Conservation (phyloP, 2,113 vertebrate species). For the Psilopsiagon aurifrons region DNA sequence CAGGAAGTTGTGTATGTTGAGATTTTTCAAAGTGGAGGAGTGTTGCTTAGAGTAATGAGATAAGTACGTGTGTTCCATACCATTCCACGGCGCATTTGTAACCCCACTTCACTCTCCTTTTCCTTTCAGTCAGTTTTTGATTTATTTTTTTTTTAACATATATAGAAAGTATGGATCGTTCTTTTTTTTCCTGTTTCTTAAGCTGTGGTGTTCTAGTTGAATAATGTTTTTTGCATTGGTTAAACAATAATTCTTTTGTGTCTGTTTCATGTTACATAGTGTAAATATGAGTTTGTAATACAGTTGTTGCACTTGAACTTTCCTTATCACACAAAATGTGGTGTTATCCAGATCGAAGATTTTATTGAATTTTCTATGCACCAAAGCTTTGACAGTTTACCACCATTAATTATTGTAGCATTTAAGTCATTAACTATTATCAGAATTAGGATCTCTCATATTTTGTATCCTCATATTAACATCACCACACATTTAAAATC, state of each 20-base stretch:
- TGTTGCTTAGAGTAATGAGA: background rate
- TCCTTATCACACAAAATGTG: conserved; percentile 3
- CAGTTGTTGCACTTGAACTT: conserved; percentile 45
- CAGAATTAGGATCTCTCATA: background rate
- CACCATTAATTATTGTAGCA: conserved; percentile 35
- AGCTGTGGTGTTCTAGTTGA: conserved; percentile 30
- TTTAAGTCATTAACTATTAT: background rate
- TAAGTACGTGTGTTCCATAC: conserved; percentile 15
- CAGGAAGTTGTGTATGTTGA: background rate
- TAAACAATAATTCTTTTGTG: background rate
- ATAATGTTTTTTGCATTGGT: conserved; percentile 7
- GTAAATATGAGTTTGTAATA: conserved; percentile 30
- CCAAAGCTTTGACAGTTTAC: conserved; percentile 56
- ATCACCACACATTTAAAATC: background rate
- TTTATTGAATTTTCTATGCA: conserved; percentile 25
- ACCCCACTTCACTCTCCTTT: conserved; percentile 21
- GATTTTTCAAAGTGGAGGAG: background rate
- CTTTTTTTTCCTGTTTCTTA: background rate
- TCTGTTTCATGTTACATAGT: conserved; percentile 36
- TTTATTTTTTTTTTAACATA: background rate
- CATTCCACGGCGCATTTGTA: conserved; percentile 40
- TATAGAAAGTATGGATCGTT: background rate
- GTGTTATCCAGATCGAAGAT: conserved; percentile 31
- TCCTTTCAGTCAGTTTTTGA: conserved; percentile 7
- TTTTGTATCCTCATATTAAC: background rate